phyloP scores from a whole-genome alignment of 2,888 invertebrate species.

The Choreutis nemorana region DNA sequence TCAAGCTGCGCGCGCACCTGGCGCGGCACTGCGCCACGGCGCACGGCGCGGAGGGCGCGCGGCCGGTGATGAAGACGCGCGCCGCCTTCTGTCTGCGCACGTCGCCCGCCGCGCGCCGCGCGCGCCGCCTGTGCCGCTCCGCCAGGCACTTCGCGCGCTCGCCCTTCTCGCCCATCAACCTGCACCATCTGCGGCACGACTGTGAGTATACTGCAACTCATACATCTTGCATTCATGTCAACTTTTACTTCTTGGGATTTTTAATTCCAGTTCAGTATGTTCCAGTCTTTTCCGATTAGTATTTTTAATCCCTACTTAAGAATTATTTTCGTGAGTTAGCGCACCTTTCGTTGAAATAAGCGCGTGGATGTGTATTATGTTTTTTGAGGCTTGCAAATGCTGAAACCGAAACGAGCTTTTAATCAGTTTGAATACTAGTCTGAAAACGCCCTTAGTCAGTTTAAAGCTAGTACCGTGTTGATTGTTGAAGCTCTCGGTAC shows the following conservation, averaged over 20 bases:
- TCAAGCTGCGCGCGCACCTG: conserved; percentile 93
- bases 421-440: too few species aligned
- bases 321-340: too few species aligned
- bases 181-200: conserved; percentile 86
- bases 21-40: conserved; percentile 93
- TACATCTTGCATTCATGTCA: neutral
- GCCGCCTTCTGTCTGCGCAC: conserved; percentile 96
- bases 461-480: too few species aligned
- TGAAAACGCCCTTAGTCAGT: too few species aligned
- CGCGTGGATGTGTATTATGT: too few species aligned
- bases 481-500: too few species aligned
- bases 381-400: too few species aligned
- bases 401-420: too few species aligned
- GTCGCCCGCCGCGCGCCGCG: conserved; percentile 88
- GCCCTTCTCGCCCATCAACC: conserved; percentile 81
- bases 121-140: conserved; percentile 83
- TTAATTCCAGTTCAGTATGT: neutral
- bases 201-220: conserved; percentile 63
- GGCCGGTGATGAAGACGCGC: conserved; percentile 96
- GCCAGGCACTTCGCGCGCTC: conserved; percentile 89
- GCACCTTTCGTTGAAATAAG: too few species aligned
- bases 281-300: too few species aligned
- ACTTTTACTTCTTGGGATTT: neutral
- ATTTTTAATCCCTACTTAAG: too few species aligned
- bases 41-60: conserved; percentile 79